These are phyloP conservation scores for Isurus oxyrinchus DNA, from an alignment of 2,113 vertebrate genomes.

Conservation along the genomic window DNA sequence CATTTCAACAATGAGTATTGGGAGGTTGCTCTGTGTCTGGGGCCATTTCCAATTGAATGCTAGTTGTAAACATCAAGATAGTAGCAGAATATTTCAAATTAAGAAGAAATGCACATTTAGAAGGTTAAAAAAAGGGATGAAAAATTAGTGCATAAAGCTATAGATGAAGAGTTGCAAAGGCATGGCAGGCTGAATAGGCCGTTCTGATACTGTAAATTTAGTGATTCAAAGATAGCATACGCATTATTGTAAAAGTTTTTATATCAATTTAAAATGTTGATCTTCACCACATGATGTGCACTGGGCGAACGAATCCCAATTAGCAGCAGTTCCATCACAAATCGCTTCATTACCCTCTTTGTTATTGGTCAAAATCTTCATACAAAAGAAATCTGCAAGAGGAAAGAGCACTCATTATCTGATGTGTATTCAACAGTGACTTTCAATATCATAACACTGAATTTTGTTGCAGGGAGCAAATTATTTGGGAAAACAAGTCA, in stretches of 20 bases:
- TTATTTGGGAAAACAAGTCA: background rate
- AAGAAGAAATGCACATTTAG: background rate
- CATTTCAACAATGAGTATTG: background rate
- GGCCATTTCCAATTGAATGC: background rate
- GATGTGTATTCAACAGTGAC: background rate
- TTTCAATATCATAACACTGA: background rate
- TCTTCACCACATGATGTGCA: background rate
- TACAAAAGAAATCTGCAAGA: background rate
- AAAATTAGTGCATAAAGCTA: background rate
- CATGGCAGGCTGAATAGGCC: background rate
- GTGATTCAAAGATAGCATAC: background rate
- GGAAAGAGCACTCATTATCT: background rate
- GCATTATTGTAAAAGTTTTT: background rate
- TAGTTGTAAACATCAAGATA: background rate
- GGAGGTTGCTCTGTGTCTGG: background rate
- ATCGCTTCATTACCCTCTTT: background rate
- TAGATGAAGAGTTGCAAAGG: background rate
- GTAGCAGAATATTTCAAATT: background rate
- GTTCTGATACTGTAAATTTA: no score
- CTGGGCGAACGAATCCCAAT: background rate
- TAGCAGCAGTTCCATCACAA: slow-evolving; percentile 1
- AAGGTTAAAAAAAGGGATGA: background rate
- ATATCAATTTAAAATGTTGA: slow-evolving; percentile 3
- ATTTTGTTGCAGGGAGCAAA: background rate
- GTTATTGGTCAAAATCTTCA: background rate